A percentile compares a stretch with the other conserved stretches of the same genome.
Evolutionary conservation across 2,797 vertebrate genomes (phyloP).

Genomic region (Clarias pachynema): DNA sequence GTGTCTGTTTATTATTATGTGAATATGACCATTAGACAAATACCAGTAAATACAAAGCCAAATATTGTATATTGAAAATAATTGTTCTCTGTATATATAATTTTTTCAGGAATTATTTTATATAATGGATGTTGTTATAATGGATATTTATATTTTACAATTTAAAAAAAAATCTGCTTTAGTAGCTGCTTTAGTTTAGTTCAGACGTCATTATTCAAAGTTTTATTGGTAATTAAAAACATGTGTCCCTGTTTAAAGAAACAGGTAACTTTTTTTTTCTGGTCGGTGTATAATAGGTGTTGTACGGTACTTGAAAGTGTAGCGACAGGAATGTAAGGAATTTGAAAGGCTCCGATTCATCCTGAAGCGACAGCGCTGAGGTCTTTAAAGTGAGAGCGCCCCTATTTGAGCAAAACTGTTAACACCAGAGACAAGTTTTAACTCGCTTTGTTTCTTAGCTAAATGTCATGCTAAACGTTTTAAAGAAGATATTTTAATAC

Average conservation of each 20-base stretch:
- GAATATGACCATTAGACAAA: neutral
- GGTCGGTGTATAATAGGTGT: conserved; percentile 33
- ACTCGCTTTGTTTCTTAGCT: conserved; percentile 2
- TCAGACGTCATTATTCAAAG: neutral
- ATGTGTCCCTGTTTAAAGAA: neutral
- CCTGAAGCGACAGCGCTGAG: conserved; percentile 68
- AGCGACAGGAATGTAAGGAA: conserved; percentile 83
- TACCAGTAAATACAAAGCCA: neutral
- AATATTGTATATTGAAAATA: neutral
- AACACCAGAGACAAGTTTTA: conserved; percentile 39
- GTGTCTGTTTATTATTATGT: neutral
- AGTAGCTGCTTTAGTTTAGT: neutral
- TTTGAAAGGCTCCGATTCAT: conserved; percentile 79
- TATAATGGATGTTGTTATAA: no score
- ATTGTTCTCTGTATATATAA: neutral
- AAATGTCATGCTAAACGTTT: neutral
- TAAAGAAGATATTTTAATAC: neutral
- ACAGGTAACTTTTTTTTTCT: neutral
- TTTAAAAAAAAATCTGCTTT: neutral
- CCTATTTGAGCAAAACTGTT: conserved; percentile 54
- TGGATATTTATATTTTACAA: neutral
- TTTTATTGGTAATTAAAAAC: neutral
- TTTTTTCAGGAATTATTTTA: neutral
- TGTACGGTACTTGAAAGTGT: conserved; percentile 73
- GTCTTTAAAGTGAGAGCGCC: conserved; percentile 59